Conservation (phyloP, 2,888 invertebrate genomes). For the Eurois occulta region DNA sequence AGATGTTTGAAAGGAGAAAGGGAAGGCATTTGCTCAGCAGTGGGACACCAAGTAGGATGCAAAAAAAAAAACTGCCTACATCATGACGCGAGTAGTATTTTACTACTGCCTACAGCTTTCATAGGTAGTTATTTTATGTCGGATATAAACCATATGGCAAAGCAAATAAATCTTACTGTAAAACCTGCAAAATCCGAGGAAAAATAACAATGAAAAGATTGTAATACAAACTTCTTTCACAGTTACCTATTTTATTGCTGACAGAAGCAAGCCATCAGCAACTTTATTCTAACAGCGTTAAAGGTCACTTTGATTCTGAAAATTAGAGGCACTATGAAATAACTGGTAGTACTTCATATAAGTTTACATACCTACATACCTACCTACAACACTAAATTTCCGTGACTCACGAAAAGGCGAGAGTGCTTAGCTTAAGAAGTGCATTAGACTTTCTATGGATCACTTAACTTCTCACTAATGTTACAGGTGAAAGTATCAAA, state of each 20-base stretch:
- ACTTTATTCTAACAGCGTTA: not conserved
- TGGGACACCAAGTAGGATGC: not conserved
- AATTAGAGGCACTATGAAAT: not conserved
- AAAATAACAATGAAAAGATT: not conserved
- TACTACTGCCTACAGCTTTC: too few species aligned
- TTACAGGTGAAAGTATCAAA: conserved; percentile 36
- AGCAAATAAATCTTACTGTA: not conserved
- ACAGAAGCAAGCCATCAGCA: not conserved
- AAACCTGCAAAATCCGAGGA: not conserved
- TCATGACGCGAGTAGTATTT: too few species aligned
- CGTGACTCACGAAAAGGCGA: not conserved
- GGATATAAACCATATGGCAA: too few species aligned
- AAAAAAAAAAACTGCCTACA: too few species aligned
- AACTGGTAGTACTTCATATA: not conserved
- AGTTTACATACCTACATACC: not conserved
- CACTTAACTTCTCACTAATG: not conserved
- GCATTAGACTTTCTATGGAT: conserved; percentile 10
- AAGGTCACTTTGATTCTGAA: not conserved
- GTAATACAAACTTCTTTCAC: not conserved
- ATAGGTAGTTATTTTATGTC: too few species aligned
- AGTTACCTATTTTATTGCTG: not conserved
- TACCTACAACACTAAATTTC: not conserved
- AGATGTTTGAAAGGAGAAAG: too few species aligned
- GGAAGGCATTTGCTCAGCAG: not conserved
- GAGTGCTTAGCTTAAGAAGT: not conserved